Evolutionary conservation across 2,113 vertebrate genomes (phyloP), one percentile per base, ranked within the genome.

Genomic region (Chaetodon trifascialis): DNA sequence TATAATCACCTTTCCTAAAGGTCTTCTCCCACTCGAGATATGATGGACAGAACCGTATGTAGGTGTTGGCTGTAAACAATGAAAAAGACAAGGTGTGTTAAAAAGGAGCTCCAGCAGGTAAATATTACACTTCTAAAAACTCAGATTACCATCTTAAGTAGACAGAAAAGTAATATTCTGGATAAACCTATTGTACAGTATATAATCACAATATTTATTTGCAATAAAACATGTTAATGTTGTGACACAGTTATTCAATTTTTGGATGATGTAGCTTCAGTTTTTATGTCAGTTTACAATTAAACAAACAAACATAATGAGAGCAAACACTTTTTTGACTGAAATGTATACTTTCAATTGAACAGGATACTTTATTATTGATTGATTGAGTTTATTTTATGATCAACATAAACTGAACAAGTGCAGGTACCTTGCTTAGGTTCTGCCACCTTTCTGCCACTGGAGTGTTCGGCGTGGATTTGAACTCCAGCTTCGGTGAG

Each of bases 11-110:
- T 95, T 95, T 65, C 87, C 92, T n/a, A 91, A 60, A 65, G 86
- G 76, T 79, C 92, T 88, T 82, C 90, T 82, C 11, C 90, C 91
- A 47, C 64, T 51, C 1, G 89, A 16, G 14, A 76, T 25, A 30
- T 93, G 93, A 83, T 93, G 93, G 55, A 92, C 89, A 34, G 93
- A 91, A 6, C 91, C 89, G 38, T 94, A 94, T 11, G 86, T 80
- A 5, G 92, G 58, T 16, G 52, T 59, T 7, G 91, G 87, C 94
- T 95, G 77, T 8, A 52, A 85, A 77, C n/a, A 82, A 40, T 59
- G 40, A 66, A 68, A 34, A 55, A 69, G 11, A 79, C 1, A 44
- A 72, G 17, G n/a, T 56, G 19, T 38, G 10, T 47, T 55, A n/a
- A 36, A 68, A 4, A 3, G 2, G 1, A 9, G n/a, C 9, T n/a